These are phyloP conservation scores for Drosophila truncata DNA, from an alignment of 1,140 invertebrate genomes.

Conservation along the genomic window DNA sequence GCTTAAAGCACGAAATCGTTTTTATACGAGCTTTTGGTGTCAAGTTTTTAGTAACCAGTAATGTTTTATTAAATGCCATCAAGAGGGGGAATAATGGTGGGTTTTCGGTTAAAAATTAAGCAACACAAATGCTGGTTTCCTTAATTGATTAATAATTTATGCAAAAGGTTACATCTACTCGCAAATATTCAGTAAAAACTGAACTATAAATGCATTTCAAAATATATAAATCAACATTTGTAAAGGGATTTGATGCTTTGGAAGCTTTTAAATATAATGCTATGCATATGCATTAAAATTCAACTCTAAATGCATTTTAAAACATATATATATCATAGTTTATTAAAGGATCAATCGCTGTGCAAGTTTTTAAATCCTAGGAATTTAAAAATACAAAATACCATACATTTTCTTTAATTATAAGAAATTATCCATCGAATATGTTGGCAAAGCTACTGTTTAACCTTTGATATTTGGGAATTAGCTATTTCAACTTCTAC, in stretches of 20 bases:
- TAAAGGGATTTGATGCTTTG: neutral
- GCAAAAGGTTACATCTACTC: neutral
- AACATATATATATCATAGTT: too few relatives aligned
- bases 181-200: neutral
- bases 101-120: neutral
- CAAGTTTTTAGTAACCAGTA: slow-evolving; percentile 14
- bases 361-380: too few relatives aligned
- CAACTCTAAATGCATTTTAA: too few relatives aligned
- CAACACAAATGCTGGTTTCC: neutral
- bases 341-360: too few relatives aligned
- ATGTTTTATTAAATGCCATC: slow-evolving; percentile 15
- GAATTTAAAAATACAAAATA: too few relatives aligned
- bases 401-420: neutral
- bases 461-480: slow-evolving; percentile 21
- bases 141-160: slow-evolving; percentile 1
- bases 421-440: neutral
- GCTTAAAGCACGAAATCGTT: slow-evolving; percentile 27
- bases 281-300: neutral
- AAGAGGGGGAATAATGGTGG: too few relatives aligned
- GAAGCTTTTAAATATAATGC: neutral
- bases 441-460: neutral
- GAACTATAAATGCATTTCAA: neutral
- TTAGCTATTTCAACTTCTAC: slow-evolving; percentile 36
- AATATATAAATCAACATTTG: neutral
- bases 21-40: slow-evolving; percentile 21